Conservation (phyloP, 2,113 vertebrate species). For the Psittacara wagleri region DNA sequence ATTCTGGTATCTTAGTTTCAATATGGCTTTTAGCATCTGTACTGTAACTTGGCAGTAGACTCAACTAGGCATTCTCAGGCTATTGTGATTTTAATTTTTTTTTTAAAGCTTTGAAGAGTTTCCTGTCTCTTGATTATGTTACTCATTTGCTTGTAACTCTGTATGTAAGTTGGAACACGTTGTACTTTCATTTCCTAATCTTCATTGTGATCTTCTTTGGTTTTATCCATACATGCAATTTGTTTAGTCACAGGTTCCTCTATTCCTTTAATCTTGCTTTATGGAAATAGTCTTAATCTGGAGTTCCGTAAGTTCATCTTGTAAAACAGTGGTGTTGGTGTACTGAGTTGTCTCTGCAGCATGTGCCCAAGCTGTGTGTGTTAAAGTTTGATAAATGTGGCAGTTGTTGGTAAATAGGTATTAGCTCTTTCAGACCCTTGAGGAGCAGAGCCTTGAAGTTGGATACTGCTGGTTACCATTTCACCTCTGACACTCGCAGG, state of each 20-base stretch:
- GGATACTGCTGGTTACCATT: not conserved
- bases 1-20: not conserved
- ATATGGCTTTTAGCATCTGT: not conserved
- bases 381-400: not conserved
- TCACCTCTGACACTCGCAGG: not conserved
- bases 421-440: not conserved
- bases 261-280: not conserved
- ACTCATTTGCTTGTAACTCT: not conserved
- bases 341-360: not conserved
- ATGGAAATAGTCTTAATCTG: not conserved
- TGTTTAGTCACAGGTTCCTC: not conserved
- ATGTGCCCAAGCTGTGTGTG: rapidly evolving
- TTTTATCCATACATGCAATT: not conserved
- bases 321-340: not conserved
- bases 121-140: not conserved
- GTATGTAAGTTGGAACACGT: rapidly evolving
- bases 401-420: not conserved
- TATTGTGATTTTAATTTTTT: not conserved
- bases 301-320: not conserved
- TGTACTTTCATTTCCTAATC: not conserved
- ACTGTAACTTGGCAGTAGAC: not conserved
- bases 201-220: not conserved
- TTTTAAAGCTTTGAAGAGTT: not conserved
- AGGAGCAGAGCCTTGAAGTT: not conserved
- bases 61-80: not conserved